Percentiles rank a stretch among this genome's conserved stretches.
These are phyloP conservation scores for Leptinotarsa peninsularis DNA, from an alignment of 2,888 invertebrate genomes.

Conservation along the genomic window DNA sequence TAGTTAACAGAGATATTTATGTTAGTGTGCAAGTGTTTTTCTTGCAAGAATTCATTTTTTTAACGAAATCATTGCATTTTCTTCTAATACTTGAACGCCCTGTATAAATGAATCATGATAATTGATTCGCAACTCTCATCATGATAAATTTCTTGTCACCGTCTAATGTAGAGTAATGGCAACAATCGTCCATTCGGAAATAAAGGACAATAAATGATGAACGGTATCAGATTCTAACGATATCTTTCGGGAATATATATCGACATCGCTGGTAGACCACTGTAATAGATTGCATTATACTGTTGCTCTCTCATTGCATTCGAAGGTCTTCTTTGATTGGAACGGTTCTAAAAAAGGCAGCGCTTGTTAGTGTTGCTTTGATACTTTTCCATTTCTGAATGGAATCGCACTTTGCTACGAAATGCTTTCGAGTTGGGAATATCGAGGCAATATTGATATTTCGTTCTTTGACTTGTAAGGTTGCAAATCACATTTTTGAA, in stretches of 20 bases:
- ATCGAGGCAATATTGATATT: conserved; percentile 1
- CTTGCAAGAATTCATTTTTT: no score
- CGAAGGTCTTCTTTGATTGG: conserved; percentile 53
- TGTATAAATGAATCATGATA: not conserved
- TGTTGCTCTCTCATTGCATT: conserved; percentile 56
- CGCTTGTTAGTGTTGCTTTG: conserved; percentile 46
- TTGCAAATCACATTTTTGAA: not conserved
- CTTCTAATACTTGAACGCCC: not conserved
- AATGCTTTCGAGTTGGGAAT: conserved; percentile 6
- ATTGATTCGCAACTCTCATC: conserved; percentile 3
- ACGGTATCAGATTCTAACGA: conserved; percentile 62
- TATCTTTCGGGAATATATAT: conserved; percentile 60
- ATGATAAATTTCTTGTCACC: conserved; percentile 18
- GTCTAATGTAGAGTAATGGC: conserved; percentile 48
- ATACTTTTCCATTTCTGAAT: conserved; percentile 27
- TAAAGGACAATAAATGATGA: conserved; percentile 57
- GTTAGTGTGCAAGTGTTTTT: no score
- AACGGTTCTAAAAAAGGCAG: conserved; percentile 37
- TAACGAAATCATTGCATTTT: no score
- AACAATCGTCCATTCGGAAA: conserved; percentile 54
- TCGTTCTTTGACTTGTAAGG: not conserved
- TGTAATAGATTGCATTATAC: conserved; percentile 59
- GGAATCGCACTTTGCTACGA: conserved; percentile 16
- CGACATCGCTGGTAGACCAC: conserved; percentile 43
- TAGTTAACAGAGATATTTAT: no score